Percentiles rank a stretch among this genome's conserved stretches.
These are phyloP conservation scores for Epinephelus cyanopodus DNA, from an alignment of 2,113 vertebrate species.

Conservation along the genomic window DNA sequence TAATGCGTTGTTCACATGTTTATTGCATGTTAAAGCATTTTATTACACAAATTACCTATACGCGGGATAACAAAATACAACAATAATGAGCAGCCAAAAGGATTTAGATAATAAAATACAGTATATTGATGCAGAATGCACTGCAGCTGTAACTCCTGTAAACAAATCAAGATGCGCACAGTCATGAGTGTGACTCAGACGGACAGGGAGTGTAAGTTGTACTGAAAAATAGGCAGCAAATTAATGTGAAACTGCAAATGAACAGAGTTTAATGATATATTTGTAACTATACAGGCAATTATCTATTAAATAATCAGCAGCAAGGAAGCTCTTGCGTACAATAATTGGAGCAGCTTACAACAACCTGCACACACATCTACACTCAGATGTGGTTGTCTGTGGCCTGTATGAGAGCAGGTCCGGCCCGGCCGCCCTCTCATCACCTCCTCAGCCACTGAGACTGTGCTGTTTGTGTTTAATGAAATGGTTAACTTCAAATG, in stretches of 20 bases:
- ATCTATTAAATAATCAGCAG: constrained; percentile 45
- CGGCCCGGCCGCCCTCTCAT: not conserved
- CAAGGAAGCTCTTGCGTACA: not conserved
- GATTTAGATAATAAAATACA: not conserved
- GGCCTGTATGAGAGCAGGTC: not conserved
- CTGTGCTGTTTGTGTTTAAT: constrained; percentile 50
- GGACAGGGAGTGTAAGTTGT: not conserved
- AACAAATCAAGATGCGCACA: not conserved
- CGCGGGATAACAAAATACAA: not conserved
- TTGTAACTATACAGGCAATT: not conserved
- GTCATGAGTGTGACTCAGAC: not conserved
- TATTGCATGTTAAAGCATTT: not conserved
- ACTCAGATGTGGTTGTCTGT: not conserved
- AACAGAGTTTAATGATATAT: constrained; percentile 3
- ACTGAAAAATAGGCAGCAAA: not conserved
- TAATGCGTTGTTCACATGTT: not conserved
- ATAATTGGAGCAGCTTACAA: constrained; percentile 13
- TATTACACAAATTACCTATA: not conserved
- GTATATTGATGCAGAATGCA: not conserved
- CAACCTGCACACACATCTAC: not conserved
- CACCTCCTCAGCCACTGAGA: not conserved
- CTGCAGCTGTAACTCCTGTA: not conserved
- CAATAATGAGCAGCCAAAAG: not conserved
- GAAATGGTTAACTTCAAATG: constrained; percentile 54
- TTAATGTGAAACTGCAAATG: constrained; percentile 6